phyloP scores from a whole-genome alignment of 2,113 vertebrate genomes.

The Arvicanthis niloticus region DNA sequence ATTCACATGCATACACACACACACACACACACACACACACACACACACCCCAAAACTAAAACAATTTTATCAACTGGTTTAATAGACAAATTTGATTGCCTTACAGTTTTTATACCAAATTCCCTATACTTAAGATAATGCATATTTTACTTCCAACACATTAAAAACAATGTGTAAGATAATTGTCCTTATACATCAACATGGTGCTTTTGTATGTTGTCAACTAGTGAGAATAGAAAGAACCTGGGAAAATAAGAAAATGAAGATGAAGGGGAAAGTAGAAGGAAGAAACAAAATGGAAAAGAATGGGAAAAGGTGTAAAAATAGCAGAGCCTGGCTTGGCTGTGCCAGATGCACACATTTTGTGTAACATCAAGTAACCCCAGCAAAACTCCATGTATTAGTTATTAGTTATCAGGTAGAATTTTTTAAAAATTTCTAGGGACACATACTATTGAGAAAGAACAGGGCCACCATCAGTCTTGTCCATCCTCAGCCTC shows the following conservation, averaged over 20 bases:
- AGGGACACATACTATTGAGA: neutral
- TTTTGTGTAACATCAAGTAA: neutral
- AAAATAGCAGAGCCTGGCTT: neutral
- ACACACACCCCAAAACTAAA: neutral
- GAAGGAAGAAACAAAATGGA: neutral
- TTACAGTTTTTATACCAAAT: neutral
- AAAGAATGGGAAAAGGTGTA: neutral
- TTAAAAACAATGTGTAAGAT: neutral
- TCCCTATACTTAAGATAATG: neutral
- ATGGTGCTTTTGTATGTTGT: neutral
- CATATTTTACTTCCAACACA: neutral
- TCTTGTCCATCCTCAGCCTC: neutral
- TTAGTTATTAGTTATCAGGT: neutral
- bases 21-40: neutral
- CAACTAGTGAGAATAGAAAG: neutral
- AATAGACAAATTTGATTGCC: neutral
- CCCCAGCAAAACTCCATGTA: neutral
- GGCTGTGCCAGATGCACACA: neutral
- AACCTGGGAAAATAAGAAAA: neutral
- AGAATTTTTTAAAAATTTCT: neutral
- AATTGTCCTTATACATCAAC: neutral
- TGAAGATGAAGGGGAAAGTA: neutral
- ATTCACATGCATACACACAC: neutral
- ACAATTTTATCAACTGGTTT: neutral
- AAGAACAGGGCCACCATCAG: neutral